A percentile compares a stretch with the other conserved stretches of the same genome.
These are phyloP conservation scores for Xylocopa sonorina DNA, from an alignment of 1,140 invertebrate species.

Conservation along the genomic window DNA sequence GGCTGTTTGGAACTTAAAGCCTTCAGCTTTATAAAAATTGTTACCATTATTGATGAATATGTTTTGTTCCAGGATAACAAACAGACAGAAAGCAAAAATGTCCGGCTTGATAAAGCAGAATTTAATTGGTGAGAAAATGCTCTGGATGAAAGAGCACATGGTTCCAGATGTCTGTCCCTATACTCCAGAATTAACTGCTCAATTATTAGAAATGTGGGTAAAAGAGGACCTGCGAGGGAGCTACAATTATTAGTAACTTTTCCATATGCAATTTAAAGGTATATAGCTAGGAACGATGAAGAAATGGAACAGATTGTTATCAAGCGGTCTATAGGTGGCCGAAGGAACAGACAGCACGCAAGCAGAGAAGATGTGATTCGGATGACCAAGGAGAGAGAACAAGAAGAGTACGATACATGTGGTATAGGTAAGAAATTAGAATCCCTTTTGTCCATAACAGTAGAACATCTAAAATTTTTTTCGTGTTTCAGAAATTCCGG, in stretches of 20 bases:
- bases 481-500: slow-evolving; percentile 84
- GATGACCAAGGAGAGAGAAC: slow-evolving; percentile 87
- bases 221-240: rapidly evolving
- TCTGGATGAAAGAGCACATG: slow-evolving; percentile 87
- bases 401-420: slow-evolving; percentile 87
- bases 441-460: slow-evolving; percentile 6
- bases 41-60: slow-evolving; percentile 19
- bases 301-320: slow-evolving; percentile 89
- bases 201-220: slow-evolving; percentile 84
- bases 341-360: slow-evolving; percentile 88
- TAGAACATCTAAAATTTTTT: slow-evolving; percentile 21
- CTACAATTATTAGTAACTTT: background rate
- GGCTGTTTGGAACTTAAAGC: no score
- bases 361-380: slow-evolving; percentile 88
- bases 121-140: slow-evolving; percentile 87
- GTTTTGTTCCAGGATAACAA: slow-evolving; percentile 80
- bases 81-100: slow-evolving; percentile 85
- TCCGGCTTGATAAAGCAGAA: slow-evolving; percentile 86
- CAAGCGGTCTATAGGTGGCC: slow-evolving; percentile 87
- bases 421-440: slow-evolving; percentile 84
- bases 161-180: slow-evolving; percentile 81
- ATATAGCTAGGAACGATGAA: slow-evolving; percentile 86
- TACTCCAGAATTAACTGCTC: slow-evolving; percentile 82
- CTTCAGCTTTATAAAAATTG: no score
- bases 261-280: slow-evolving; percentile 72